Evolutionary conservation across 2,113 vertebrate genomes (phyloP).

Genomic region (Sphaerodactylus townsendi): DNA sequence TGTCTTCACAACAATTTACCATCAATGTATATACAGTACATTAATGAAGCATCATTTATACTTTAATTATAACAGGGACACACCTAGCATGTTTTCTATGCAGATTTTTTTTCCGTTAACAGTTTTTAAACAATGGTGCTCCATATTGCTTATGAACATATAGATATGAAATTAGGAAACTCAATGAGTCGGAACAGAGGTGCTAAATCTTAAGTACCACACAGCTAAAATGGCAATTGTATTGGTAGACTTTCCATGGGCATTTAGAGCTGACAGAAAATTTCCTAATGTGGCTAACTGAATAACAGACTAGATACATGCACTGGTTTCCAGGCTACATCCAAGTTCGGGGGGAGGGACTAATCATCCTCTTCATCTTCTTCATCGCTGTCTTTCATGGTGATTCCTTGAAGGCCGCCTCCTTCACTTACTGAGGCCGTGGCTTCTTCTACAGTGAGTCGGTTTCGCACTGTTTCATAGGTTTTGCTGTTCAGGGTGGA

Average conservation of each 20-base stretch:
- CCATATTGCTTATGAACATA: constrained; percentile 99
- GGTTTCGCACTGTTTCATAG: constrained; percentile 95
- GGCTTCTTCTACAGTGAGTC: constrained; percentile 95
- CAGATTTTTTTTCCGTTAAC: constrained; percentile 86
- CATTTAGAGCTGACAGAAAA: constrained; percentile 92
- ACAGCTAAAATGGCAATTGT: constrained; percentile 94
- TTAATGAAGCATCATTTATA: constrained; percentile 93
- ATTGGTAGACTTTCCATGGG: constrained; percentile 92
- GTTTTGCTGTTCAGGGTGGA: constrained; percentile 99
- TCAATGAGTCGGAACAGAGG: constrained; percentile 83
- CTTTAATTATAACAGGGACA: constrained; percentile 92
- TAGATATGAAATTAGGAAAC: constrained; percentile 91
- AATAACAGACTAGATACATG: constrained; percentile 94
- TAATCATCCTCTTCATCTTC: constrained; percentile 92
- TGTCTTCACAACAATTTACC: constrained; percentile 88
- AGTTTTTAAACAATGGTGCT: constrained; percentile 94
- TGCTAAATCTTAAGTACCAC: constrained; percentile 91
- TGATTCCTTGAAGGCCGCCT: constrained; percentile 94
- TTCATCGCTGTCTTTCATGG: constrained; percentile 98
- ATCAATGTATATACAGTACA: constrained; percentile 90
- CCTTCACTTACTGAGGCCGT: constrained; percentile 93
- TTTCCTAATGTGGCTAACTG: constrained; percentile 96
- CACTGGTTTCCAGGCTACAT: constrained; percentile 90
- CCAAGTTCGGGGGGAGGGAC: constrained; percentile 66
- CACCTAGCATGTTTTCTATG: constrained; percentile 84